Conservation (phyloP, 2,888 invertebrate genomes). For the Leistus spinibarbis region DNA sequence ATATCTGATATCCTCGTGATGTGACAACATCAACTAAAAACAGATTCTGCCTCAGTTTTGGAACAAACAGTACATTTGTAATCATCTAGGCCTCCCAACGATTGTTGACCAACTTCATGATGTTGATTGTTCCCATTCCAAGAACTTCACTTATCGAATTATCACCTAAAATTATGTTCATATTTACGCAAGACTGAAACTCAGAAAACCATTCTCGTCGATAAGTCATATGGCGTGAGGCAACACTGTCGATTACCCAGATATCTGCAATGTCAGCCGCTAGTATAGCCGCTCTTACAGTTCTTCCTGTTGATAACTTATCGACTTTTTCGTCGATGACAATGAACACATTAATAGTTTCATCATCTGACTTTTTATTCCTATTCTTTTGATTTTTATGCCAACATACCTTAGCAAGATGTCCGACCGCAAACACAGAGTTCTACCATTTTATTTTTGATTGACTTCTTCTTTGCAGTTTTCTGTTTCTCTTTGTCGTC, state of each 20-base stretch:
- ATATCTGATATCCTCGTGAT: conserved; percentile 35
- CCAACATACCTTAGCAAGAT: background rate
- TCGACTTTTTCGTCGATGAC: no score
- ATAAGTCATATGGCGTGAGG: no score
- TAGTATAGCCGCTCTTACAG: background rate
- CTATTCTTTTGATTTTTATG: conserved; percentile 9
- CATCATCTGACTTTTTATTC: conserved; percentile 38
- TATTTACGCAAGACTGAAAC: no score
- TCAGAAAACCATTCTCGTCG: no score
- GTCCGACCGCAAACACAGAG: conserved; percentile 40
- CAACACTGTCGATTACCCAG: conserved; percentile 44
- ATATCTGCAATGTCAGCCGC: conserved; percentile 36
- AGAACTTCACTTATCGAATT: conserved; percentile 36
- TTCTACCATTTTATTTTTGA: no score
- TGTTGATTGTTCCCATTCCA: conserved; percentile 42
- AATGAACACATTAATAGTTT: conserved; percentile 22
- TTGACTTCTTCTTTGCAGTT: conserved; percentile 1
- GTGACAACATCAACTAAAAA: conserved; percentile 46
- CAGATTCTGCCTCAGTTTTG: conserved; percentile 44
- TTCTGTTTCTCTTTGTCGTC: conserved; percentile 25
- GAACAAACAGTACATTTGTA: conserved; percentile 45
- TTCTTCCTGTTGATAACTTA: no score
- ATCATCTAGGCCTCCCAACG: conserved; percentile 40
- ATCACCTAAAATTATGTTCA: conserved; percentile 44
- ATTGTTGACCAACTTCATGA: conserved; percentile 41